These are phyloP conservation scores for Ostrea denselamellosa DNA, from an alignment of 1,140 invertebrate genomes.

Conservation along the genomic window DNA sequence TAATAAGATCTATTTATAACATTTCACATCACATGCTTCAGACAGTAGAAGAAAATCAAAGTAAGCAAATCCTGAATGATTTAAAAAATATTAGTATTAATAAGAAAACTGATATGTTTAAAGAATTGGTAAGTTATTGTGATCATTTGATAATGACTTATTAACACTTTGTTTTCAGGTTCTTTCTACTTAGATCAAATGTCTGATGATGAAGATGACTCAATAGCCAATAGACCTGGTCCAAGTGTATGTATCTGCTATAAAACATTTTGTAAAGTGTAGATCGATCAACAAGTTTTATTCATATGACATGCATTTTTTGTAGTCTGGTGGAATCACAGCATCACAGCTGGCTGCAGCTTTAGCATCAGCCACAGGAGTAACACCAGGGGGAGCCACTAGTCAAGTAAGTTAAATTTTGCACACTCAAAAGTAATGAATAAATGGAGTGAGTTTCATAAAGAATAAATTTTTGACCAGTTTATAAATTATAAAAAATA, in stretches of 20 bases:
- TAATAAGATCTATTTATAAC: too few relatives aligned
- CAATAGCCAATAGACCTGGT: conserved; percentile 51
- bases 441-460: neutral
- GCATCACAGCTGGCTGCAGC: conserved; percentile 73
- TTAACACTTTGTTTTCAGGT: conserved; percentile 47
- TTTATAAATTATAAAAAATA: neutral
- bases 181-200: conserved; percentile 76
- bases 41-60: too few relatives aligned
- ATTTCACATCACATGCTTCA: too few relatives aligned
- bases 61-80: too few relatives aligned
- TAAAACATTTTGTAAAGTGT: neutral
- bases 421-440: neutral
- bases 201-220: conserved; percentile 77
- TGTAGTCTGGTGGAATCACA: conserved; percentile 64
- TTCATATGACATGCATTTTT: neutral
- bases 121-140: too few relatives aligned
- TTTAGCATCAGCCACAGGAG: conserved; percentile 67
- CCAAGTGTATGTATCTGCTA: conserved; percentile 47
- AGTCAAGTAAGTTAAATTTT: neutral
- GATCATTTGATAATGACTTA: neutral
- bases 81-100: too few relatives aligned
- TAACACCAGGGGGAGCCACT: conserved; percentile 21
- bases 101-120: too few relatives aligned
- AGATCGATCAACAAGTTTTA: neutral
- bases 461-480: neutral